Evolutionary conservation across 2,113 vertebrate species (phyloP).

Genomic region (Esox niger): DNA sequence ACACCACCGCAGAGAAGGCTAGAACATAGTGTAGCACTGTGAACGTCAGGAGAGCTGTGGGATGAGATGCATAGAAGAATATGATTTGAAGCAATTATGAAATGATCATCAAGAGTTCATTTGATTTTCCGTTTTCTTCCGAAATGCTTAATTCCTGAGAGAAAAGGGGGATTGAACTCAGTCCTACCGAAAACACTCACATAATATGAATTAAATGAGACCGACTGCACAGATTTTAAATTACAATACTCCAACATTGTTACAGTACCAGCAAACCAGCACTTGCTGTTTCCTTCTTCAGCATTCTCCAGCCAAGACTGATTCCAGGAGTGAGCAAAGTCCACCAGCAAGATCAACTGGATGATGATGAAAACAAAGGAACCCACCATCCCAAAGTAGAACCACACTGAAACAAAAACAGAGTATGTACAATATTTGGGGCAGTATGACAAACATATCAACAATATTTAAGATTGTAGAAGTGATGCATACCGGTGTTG

Average conservation of each 20-base stretch:
- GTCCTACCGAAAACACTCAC: background rate
- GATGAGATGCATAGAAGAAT: background rate
- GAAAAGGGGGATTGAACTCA: too few species aligned
- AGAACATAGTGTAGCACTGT: constrained; percentile 73
- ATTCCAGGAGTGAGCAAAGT: constrained; percentile 90
- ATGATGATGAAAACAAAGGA: constrained; percentile 90
- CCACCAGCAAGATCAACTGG: constrained; percentile 87
- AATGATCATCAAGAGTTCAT: background rate
- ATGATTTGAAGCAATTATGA: too few species aligned
- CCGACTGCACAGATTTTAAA: background rate
- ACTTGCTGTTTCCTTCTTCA: constrained; percentile 68
- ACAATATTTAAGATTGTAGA: background rate
- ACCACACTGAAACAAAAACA: constrained; percentile 78
- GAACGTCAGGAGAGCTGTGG: constrained; percentile 74
- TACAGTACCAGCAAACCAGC: constrained; percentile 80
- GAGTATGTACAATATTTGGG: background rate
- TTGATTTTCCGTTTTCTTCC: background rate
- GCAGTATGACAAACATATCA: too few species aligned
- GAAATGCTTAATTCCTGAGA: too few species aligned
- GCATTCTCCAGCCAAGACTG: constrained; percentile 82
- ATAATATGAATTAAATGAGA: background rate
- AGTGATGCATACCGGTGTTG: constrained; percentile 69
- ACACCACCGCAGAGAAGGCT: constrained; percentile 64
- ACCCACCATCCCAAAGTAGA: constrained; percentile 85
- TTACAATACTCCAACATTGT: background rate